These are phyloP conservation scores for Heliconius hewitsoni DNA, from an alignment of 1,140 invertebrate genomes.

Conservation along the genomic window DNA sequence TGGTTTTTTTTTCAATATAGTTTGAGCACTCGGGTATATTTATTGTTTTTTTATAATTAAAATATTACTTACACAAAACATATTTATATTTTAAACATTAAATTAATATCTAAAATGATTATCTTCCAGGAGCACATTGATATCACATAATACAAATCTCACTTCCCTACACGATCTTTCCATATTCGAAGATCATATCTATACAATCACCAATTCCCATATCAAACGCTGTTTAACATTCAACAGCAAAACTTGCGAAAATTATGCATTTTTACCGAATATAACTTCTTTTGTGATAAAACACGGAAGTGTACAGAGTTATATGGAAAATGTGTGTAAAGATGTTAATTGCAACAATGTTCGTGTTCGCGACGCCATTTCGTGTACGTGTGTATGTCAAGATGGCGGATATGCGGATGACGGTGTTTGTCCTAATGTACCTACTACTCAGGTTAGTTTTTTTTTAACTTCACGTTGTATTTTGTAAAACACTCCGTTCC, in stretches of 20 bases:
- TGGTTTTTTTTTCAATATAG: too few relatives aligned
- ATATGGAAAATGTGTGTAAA: slow-evolving; percentile 73
- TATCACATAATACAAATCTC: background rate
- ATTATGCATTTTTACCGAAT: slow-evolving; percentile 68
- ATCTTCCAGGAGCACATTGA: slow-evolving; percentile 10
- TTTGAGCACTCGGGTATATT: too few relatives aligned
- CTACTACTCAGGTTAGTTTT: slow-evolving; percentile 40
- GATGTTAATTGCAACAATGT: slow-evolving; percentile 79
- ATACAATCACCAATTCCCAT: slow-evolving; percentile 79
- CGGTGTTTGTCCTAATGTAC: slow-evolving; percentile 41
- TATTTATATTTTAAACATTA: background rate
- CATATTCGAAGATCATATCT: slow-evolving; percentile 84
- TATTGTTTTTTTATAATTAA: too few relatives aligned
- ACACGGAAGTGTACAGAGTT: slow-evolving; percentile 81
- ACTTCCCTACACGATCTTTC: slow-evolving; percentile 72
- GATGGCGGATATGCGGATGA: slow-evolving; percentile 61
- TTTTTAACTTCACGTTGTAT: background rate
- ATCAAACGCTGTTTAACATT: slow-evolving; percentile 82
- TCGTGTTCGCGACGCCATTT: slow-evolving; percentile 77
- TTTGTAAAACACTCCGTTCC: background rate
- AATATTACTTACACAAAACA: too few relatives aligned
- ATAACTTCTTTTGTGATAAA: slow-evolving; percentile 81
- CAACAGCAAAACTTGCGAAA: slow-evolving; percentile 68
- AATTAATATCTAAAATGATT: background rate
- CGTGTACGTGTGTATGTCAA: slow-evolving; percentile 82